Evolutionary conservation across 2,888 invertebrate species (phyloP), one percentile per base, ranked within the genome.

Genomic region (Imbricaverruca yamaguchii): DNA sequence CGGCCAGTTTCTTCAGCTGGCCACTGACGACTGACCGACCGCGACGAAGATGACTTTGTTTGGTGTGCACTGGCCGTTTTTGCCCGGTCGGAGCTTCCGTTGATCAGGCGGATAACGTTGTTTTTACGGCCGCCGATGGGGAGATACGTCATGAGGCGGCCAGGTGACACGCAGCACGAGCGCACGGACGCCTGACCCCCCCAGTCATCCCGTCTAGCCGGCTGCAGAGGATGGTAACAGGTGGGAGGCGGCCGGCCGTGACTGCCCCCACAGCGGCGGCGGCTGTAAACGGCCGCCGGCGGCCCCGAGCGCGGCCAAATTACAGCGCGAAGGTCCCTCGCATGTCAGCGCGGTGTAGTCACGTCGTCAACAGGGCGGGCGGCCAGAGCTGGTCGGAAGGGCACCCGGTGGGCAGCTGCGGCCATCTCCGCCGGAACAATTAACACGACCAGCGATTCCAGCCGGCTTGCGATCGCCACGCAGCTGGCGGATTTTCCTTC

Each of bases 241-340:
- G 74, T 74, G 74, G 74, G 53, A 74, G 55, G 74, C 74, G 74
- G 55, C 10, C 74, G 74, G 21, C 74, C 21, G 39, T 69, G 69
- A 39, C 39, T 15, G 23, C 11, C 65, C 69, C 39, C 39, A 6
- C 39, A 15, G 63, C 15, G 23, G 12, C 39, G 4, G 10, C 25
- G 15, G 25, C 69, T 69, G 69, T 39, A 69, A 69, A 69, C 69
- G 69, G 25, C 25, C 39, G 7, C 39, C 23, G 15, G 6, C 8
- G 6, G 69, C 69, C 69, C 13, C 69, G 39, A 39, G 39, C 39
- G 15, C 15, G 7, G 39, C 39, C 13, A 13, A 69, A 69, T 39
- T 39, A 39, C 39, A 25, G 13, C 13, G 67, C n/a, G 23, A 25
- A 25, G 67, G 67, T 25, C 12, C 25, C 69, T 13, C 69, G 39